These are phyloP conservation scores for Notarius lentiginosus DNA, from an alignment of 2,113 vertebrate species.

Conservation along the genomic window DNA sequence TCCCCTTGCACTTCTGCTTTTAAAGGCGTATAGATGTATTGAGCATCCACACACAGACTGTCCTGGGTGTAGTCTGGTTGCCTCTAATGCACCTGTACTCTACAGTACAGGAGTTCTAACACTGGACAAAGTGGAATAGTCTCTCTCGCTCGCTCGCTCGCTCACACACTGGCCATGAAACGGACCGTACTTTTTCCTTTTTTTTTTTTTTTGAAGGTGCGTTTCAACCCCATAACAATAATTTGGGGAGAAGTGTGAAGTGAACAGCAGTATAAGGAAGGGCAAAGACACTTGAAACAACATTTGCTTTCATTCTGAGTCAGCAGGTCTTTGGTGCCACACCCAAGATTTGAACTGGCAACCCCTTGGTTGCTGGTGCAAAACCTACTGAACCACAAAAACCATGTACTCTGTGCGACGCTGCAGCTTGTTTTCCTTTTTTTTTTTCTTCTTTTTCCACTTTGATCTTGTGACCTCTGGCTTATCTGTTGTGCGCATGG, in stretches of 20 bases:
- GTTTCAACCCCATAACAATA: not conserved
- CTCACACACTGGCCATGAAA: not conserved
- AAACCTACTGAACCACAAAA: constrained; percentile 27
- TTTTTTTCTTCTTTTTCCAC: not conserved
- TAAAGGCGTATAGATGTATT: not conserved
- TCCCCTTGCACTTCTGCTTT: constrained; percentile 21
- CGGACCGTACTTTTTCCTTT: not conserved
- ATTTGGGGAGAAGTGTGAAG: not conserved
- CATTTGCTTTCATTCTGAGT: constrained; percentile 13
- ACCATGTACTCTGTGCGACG: not conserved
- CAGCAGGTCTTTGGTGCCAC: constrained; percentile 18
- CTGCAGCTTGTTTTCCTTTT: not conserved
- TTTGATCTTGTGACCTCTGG: not conserved
- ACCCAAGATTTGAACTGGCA: constrained; percentile 22
- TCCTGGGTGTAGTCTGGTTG: not conserved
- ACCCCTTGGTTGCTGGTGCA: not conserved
- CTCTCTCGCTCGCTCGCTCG: not conserved
- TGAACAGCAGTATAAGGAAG: constrained; percentile 1
- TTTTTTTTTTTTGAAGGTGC: not conserved
- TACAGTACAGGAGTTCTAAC: not conserved
- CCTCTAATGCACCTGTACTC: not conserved
- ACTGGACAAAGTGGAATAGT: not conserved
- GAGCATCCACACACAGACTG: not conserved
- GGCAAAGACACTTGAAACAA: not conserved
- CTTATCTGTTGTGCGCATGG: not conserved